phyloP scores from a whole-genome alignment of 2,888 invertebrate genomes.

The Eilema depressum region DNA sequence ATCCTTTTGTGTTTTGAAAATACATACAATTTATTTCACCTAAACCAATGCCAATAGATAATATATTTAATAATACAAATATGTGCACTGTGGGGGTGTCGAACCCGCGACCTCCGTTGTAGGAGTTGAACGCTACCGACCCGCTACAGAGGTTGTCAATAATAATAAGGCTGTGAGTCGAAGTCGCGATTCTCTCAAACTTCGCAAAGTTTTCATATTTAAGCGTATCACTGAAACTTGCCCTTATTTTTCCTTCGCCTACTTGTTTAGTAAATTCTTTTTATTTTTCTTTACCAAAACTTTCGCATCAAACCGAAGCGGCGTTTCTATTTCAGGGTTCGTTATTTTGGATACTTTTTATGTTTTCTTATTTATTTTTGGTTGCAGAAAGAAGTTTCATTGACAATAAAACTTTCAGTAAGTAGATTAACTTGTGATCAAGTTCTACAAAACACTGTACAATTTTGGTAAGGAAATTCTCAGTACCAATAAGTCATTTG shows the following conservation, averaged over 20 bases:
- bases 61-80: background rate
- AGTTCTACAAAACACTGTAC: background rate
- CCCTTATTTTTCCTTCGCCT: conserved; percentile 20
- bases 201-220: conserved; percentile 42
- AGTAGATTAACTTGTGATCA: background rate
- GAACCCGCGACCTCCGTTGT: background rate
- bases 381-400: background rate
- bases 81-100: background rate
- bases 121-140: background rate
- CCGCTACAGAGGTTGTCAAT: background rate
- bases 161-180: conserved; percentile 21
- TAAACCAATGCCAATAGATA: too few species aligned
- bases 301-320: conserved; percentile 14
- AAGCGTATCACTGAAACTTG: conserved; percentile 42
- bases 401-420: background rate
- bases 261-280: conserved; percentile 25
- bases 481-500: background rate
- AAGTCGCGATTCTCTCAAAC: conserved; percentile 25
- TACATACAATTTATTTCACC: too few species aligned
- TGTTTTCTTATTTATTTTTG: background rate
- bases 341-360: background rate
- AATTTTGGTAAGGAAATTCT: too few species aligned
- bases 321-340: conserved; percentile 20
- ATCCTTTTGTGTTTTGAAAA: too few species aligned
- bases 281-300: conserved; percentile 29